phyloP scores from a whole-genome alignment of 2,113 vertebrate species.

The Campylomormyrus numenius region DNA sequence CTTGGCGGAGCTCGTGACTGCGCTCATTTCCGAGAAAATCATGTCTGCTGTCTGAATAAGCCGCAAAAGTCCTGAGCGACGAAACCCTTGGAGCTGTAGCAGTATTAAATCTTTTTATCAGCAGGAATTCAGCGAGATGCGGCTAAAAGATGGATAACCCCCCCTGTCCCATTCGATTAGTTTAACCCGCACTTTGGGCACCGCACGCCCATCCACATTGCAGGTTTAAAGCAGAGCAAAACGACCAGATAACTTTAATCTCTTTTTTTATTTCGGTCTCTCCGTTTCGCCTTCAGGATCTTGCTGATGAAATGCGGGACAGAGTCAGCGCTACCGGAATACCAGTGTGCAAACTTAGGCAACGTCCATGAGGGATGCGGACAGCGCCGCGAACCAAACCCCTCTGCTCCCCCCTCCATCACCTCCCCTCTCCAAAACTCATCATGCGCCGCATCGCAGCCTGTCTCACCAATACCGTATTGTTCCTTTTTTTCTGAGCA shows the following conservation, averaged over 20 bases:
- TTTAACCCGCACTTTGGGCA: constrained; percentile 41
- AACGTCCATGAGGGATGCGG: background rate
- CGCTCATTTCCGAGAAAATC: constrained; percentile 97
- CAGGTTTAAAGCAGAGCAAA: constrained; percentile 2
- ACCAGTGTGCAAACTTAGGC: background rate
- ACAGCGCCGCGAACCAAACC: background rate
- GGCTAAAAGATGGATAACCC: constrained; percentile 48
- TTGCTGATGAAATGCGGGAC: background rate
- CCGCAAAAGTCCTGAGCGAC: constrained; percentile 46
- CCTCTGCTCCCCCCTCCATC: background rate
- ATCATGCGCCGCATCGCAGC: background rate
- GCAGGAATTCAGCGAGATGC: background rate
- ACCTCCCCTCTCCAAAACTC: background rate
- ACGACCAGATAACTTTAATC: background rate
- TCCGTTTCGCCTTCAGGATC: background rate
- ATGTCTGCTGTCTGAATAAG: constrained; percentile 66
- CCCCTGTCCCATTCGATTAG: constrained; percentile 59
- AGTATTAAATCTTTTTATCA: background rate
- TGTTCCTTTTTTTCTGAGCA: background rate
- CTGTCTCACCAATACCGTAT: background rate
- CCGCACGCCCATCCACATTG: constrained; percentile 45
- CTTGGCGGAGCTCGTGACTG: constrained; percentile 88
- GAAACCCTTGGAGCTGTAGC: background rate
- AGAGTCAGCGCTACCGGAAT: background rate
- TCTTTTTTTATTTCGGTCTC: background rate